A percentile compares a stretch with the other conserved stretches of the same genome.
Evolutionary conservation across 2,797 vertebrate species (phyloP).

Genomic region (Manis pentadactyla): DNA sequence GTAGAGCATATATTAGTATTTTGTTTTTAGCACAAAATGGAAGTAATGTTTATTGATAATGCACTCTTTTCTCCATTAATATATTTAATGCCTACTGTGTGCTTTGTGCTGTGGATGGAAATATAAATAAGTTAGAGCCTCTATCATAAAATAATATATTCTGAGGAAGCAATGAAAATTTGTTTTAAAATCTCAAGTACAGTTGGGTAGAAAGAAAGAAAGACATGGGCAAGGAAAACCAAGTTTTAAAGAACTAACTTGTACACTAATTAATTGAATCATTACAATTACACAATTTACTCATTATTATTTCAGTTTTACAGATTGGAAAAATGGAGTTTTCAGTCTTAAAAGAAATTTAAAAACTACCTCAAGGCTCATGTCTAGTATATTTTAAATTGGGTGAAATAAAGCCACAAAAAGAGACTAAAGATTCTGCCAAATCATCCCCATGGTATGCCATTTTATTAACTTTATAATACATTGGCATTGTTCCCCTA

Average conservation of each 20-base stretch:
- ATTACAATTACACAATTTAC: not conserved
- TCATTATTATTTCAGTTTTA: not conserved
- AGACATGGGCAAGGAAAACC: not conserved
- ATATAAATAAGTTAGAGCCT: not conserved
- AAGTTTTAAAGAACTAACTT: not conserved
- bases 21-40: not conserved
- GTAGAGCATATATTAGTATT: not conserved
- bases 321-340: not conserved
- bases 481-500: not conserved
- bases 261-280: not conserved
- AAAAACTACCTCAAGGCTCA: not conserved
- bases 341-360: not conserved
- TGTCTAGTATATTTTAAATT: not conserved
- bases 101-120: not conserved
- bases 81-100: not conserved
- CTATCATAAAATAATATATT: not conserved
- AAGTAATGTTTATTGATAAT: not conserved
- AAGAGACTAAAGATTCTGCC: not conserved
- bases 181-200: not conserved
- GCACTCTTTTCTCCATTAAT: not conserved
- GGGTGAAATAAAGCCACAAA: not conserved
- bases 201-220: not conserved
- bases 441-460: not conserved
- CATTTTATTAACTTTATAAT: not conserved
- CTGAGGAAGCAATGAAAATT: not conserved